Conservation (phyloP, 1,140 invertebrate species). For the Panagrolaimus sp. region DNA sequence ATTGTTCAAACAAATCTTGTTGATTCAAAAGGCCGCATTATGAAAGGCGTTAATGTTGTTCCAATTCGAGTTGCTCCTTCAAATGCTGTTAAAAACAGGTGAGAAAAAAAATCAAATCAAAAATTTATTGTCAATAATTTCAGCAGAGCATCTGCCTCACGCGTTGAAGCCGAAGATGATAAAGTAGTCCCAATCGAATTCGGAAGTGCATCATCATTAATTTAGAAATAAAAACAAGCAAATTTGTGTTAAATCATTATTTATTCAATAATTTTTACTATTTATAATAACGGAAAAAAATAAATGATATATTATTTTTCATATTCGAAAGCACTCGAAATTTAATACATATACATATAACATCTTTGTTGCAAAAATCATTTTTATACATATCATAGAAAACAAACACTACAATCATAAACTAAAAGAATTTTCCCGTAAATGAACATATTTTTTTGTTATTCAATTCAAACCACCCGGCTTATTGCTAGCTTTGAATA, state of each 20-base stretch:
- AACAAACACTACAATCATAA: no score
- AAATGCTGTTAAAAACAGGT: not conserved
- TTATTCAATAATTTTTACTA: slow-evolving; percentile 11
- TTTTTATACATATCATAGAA: no score
- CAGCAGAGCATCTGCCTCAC: slow-evolving; percentile 29
- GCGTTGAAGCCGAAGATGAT: slow-evolving; percentile 41
- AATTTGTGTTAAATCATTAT: not conserved
- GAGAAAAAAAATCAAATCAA: not conserved
- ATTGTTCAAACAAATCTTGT: slow-evolving; percentile 44
- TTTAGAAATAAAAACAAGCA: slow-evolving; percentile 2
- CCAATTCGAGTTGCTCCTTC: slow-evolving; percentile 21
- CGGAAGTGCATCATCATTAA: slow-evolving; percentile 22
- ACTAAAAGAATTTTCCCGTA: no score
- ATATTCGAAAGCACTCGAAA: no score
- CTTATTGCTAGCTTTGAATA: not conserved
- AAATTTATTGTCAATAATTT: slow-evolving; percentile 9
- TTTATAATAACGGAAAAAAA: slow-evolving; percentile 5
- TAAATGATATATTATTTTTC: no score
- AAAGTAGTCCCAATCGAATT: slow-evolving; percentile 40
- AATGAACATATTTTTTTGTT: not conserved
- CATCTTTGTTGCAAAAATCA: no score
- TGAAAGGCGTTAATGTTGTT: slow-evolving; percentile 38
- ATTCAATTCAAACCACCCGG: not conserved
- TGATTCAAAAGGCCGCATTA: slow-evolving; percentile 43
- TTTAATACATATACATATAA: no score